phyloP scores from a whole-genome alignment of 2,888 invertebrate species.

The Drosophila fungiperda region DNA sequence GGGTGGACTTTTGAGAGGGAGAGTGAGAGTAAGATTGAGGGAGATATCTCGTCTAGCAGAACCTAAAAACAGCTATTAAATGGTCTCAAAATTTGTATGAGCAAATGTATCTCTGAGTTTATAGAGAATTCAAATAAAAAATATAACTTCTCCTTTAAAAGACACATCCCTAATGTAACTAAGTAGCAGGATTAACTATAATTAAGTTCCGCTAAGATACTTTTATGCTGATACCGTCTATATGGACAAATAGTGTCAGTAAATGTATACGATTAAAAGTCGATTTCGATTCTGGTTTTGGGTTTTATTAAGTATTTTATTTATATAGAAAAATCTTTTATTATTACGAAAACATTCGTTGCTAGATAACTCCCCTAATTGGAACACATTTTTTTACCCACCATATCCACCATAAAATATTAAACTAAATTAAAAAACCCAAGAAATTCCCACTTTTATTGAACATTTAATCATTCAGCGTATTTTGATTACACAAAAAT shows the following conservation, averaged over 20 bases:
- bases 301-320: neutral
- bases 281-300: neutral
- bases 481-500: neutral
- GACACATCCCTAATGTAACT: no score
- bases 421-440: neutral
- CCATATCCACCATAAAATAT: neutral
- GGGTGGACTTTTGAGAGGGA: neutral
- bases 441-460: neutral
- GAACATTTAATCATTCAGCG: neutral
- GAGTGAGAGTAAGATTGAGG: neutral
- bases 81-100: neutral
- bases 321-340: neutral
- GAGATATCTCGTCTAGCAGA: neutral
- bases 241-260: neutral
- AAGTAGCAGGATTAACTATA: neutral
- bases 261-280: no score
- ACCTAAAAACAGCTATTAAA: neutral
- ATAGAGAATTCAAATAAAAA: neutral
- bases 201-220: neutral
- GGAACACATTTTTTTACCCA: neutral
- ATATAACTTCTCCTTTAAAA: neutral
- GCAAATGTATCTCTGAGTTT: no score
- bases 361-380: neutral
- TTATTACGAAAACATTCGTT: neutral
- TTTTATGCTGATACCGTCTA: neutral